Conservation (phyloP, 2,888 invertebrate genomes). For the Acanthosepion pharaonis region DNA sequence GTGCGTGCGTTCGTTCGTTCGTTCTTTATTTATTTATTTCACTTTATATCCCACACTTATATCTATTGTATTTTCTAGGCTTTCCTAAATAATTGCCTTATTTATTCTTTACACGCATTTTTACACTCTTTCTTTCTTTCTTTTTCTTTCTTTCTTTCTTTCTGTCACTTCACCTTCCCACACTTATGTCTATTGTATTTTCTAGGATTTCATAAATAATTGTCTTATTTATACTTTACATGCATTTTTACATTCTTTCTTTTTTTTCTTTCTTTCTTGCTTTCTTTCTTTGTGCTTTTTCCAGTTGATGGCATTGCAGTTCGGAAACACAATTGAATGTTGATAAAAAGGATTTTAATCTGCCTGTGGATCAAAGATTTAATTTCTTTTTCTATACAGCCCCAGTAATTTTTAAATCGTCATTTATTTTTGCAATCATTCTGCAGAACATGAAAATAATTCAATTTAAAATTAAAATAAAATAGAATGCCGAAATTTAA, state of each 20-base stretch:
- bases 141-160: not conserved
- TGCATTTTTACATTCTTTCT: not conserved
- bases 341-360: not conserved
- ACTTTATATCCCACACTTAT: no score
- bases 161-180: not conserved
- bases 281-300: not conserved
- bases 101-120: no score
- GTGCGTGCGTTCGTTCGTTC: no score
- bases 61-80: no score
- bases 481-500: not conserved
- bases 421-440: not conserved
- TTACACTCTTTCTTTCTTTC: not conserved
- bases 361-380: not conserved
- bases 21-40: no score
- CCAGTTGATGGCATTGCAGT: not conserved
- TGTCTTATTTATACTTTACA: not conserved
- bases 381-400: not conserved
- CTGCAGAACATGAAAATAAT: not conserved
- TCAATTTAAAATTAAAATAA: not conserved
- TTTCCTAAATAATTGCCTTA: not conserved
- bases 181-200: no score
- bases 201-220: not conserved
- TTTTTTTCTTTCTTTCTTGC: no score
- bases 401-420: not conserved
- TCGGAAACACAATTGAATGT: not conserved